Evolutionary conservation across 2,888 invertebrate genomes (phyloP).

Genomic region (Archips crataeganus): DNA sequence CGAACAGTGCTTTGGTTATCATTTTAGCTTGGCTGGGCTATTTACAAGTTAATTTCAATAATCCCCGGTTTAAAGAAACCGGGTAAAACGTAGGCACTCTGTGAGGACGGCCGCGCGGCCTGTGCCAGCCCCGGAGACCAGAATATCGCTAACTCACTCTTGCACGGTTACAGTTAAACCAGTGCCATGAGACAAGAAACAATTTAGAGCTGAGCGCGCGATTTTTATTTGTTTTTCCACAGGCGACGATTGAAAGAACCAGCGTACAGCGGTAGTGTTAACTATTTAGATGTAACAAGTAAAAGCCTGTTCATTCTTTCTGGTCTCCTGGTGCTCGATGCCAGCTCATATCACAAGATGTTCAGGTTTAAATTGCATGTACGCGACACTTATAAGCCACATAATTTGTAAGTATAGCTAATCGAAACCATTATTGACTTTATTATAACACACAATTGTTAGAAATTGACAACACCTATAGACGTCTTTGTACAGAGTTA

Average conservation of each 20-base stretch:
- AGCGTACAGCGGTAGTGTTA: no score
- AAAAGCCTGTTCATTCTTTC: slow-evolving; percentile 35
- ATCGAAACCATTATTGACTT: slow-evolving; percentile 51
- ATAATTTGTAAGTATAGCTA: slow-evolving; percentile 61
- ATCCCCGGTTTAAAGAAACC: slow-evolving; percentile 45
- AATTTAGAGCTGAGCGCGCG: background rate
- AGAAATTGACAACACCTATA: slow-evolving; percentile 79
- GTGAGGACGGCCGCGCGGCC: slow-evolving; percentile 75
- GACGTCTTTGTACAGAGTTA: slow-evolving; percentile 74
- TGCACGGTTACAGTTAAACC: background rate
- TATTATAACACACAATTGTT: slow-evolving; percentile 59
- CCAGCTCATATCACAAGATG: slow-evolving; percentile 60
- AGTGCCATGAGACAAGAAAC: background rate
- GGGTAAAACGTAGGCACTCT: slow-evolving; percentile 67
- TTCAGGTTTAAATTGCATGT: slow-evolving; percentile 60
- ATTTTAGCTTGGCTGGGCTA: slow-evolving; percentile 52
- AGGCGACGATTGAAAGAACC: background rate
- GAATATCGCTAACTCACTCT: slow-evolving; percentile 5
- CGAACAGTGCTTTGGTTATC: slow-evolving; percentile 13
- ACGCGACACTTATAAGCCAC: slow-evolving; percentile 75
- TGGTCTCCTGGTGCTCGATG: slow-evolving; percentile 57
- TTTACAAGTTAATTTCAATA: slow-evolving; percentile 43
- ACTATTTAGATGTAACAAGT: background rate
- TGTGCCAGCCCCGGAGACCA: slow-evolving; percentile 62
- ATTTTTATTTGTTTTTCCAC: background rate